phyloP scores from a whole-genome alignment of 2,888 invertebrate species.

The Calliphora vomitoria region DNA sequence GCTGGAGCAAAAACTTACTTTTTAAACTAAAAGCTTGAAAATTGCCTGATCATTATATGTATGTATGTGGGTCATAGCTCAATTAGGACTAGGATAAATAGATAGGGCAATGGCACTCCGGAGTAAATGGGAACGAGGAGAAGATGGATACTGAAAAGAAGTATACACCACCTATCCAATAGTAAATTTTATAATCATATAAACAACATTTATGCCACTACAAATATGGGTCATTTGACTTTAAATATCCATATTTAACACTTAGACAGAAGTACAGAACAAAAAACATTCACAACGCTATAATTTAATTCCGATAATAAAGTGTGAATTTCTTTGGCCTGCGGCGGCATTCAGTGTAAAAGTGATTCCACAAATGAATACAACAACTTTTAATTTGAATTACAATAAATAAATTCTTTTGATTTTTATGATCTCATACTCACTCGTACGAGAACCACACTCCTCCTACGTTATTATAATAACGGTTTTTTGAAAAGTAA shows the following conservation, averaged over 20 bases:
- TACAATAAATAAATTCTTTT: slow-evolving; percentile 53
- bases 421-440: slow-evolving; percentile 32
- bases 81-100: too few relatives aligned
- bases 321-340: slow-evolving; percentile 20
- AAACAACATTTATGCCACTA: slow-evolving; percentile 15
- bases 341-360: slow-evolving; percentile 30
- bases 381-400: slow-evolving; percentile 46
- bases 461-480: slow-evolving; percentile 53
- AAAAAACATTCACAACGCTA: slow-evolving; percentile 10
- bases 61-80: too few relatives aligned
- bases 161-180: too few relatives aligned
- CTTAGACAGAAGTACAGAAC: slow-evolving; percentile 1
- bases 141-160: too few relatives aligned
- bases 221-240: slow-evolving; percentile 43
- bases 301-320: slow-evolving; percentile 52
- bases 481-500: slow-evolving; percentile 43
- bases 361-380: slow-evolving; percentile 50
- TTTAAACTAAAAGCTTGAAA: too few relatives aligned
- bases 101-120: too few relatives aligned
- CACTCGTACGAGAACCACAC: neutral
- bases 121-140: too few relatives aligned
- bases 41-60: too few relatives aligned
- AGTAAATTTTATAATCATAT: too few relatives aligned
- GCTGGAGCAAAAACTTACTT: too few relatives aligned
- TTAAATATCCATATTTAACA: neutral